Conservation (phyloP, 2,113 vertebrate species). For the Anolis carolinensis region DNA sequence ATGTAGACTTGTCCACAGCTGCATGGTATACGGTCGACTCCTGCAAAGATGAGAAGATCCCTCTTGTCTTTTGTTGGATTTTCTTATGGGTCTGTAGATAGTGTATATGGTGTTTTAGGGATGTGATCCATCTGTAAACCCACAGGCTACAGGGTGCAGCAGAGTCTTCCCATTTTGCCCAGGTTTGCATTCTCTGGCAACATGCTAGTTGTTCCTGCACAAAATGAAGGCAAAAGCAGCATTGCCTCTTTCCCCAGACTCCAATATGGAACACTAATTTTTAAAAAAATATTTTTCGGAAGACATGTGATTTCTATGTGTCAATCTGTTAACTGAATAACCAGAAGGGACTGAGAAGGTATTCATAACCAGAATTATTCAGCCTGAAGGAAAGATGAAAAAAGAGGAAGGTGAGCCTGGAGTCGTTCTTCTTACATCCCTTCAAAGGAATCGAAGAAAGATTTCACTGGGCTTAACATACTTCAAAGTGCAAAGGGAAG, state of each 20-base stretch:
- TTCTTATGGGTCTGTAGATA: no score
- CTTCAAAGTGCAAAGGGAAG: constrained; percentile 52
- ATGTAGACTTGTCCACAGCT: no score
- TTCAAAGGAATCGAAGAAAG: constrained; percentile 34
- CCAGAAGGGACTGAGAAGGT: constrained; percentile 33
- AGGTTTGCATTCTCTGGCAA: not conserved
- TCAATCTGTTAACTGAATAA: constrained; percentile 45
- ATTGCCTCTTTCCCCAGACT: not conserved
- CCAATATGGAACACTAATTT: no score
- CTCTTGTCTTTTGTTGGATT: no score
- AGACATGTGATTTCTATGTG: constrained; percentile 18
- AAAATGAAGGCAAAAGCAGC: not conserved
- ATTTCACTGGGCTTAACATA: constrained; percentile 36
- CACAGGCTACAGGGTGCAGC: no score
- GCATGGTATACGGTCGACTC: no score
- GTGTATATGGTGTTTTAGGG: no score
- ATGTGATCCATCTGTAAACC: not conserved
- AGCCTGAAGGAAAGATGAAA: constrained; percentile 15
- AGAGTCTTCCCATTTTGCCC: not conserved
- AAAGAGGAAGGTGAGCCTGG: not conserved
- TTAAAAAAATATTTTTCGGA: no score
- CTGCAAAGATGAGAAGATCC: no score
- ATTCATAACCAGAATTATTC: not conserved
- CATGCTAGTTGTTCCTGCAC: not conserved
- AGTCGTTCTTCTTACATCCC: rapidly evolving